Percentiles rank a stretch among this genome's conserved stretches.
phyloP scores from a whole-genome alignment of 2,797 vertebrate genomes.

The Aselliscus stoliczkanus region DNA sequence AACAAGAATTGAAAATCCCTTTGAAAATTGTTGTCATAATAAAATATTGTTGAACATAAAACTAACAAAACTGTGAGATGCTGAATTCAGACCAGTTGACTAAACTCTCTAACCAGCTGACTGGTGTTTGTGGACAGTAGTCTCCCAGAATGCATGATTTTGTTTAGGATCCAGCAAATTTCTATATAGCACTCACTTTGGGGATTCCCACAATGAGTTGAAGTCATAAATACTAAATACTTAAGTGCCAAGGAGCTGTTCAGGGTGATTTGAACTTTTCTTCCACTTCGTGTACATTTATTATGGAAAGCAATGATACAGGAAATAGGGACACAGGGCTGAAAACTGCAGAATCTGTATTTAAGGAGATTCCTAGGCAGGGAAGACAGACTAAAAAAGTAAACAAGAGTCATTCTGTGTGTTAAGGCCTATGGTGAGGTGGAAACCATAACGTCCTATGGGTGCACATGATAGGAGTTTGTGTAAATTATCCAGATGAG shows the following conservation, averaged over 20 bases:
- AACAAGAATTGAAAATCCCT: background rate
- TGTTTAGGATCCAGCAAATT: background rate
- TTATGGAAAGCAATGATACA: background rate
- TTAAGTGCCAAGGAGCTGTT: background rate
- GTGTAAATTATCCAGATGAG: background rate
- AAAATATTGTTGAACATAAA: constrained; percentile 31
- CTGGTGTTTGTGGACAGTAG: background rate
- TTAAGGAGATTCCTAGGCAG: background rate
- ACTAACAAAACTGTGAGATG: background rate
- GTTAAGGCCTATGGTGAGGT: no score
- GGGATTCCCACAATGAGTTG: background rate
- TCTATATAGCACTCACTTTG: background rate
- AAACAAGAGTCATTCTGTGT: background rate
- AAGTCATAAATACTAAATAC: constrained; percentile 23
- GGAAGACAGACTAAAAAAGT: background rate
- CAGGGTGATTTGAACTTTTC: background rate
- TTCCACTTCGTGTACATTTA: background rate
- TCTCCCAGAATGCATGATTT: background rate
- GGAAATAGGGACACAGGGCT: background rate
- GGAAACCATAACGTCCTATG: background rate
- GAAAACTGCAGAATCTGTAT: background rate
- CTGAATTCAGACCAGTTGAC: background rate
- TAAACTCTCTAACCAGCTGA: background rate
- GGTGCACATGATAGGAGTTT: background rate
- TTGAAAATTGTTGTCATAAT: background rate